phyloP scores from a whole-genome alignment of 2,797 vertebrate species.

The Octomys mimax region DNA sequence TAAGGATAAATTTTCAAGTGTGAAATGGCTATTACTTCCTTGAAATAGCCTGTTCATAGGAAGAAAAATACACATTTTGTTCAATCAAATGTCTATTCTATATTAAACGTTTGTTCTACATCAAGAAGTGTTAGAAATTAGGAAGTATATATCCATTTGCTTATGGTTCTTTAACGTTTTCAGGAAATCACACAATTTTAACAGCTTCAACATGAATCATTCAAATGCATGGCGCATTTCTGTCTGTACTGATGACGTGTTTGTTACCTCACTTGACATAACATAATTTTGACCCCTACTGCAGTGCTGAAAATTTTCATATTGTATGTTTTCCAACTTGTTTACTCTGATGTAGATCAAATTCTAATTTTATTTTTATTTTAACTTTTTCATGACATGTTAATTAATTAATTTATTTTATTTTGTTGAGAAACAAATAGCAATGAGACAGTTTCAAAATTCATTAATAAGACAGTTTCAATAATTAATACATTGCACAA shows the following conservation, averaged over 20 bases:
- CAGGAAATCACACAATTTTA: background rate
- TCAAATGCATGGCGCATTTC: background rate
- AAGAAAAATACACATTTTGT: background rate
- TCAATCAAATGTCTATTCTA: background rate
- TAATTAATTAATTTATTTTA: too few relatives aligned
- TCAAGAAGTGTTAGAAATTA: background rate
- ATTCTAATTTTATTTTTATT: conserved; percentile 43
- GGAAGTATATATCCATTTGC: background rate
- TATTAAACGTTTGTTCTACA: background rate
- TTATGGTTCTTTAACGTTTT: conserved; percentile 39
- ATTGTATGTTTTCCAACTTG: conserved; percentile 4
- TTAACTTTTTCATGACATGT: background rate
- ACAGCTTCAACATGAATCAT: background rate
- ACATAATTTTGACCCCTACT: background rate
- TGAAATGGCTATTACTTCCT: background rate
- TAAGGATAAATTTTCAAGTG: background rate
- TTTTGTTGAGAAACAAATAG: too few relatives aligned
- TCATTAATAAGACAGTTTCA: too few relatives aligned
- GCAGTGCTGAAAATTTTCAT: conserved; percentile 11
- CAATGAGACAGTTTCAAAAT: too few relatives aligned
- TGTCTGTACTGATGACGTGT: background rate
- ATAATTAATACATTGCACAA: background rate
- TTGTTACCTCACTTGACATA: background rate
- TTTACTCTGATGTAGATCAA: background rate
- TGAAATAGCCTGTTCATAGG: background rate